Percentiles rank a stretch among this genome's conserved stretches.
These are phyloP conservation scores for Radopholus similis DNA, from an alignment of 1,140 invertebrate species.

Conservation along the genomic window DNA sequence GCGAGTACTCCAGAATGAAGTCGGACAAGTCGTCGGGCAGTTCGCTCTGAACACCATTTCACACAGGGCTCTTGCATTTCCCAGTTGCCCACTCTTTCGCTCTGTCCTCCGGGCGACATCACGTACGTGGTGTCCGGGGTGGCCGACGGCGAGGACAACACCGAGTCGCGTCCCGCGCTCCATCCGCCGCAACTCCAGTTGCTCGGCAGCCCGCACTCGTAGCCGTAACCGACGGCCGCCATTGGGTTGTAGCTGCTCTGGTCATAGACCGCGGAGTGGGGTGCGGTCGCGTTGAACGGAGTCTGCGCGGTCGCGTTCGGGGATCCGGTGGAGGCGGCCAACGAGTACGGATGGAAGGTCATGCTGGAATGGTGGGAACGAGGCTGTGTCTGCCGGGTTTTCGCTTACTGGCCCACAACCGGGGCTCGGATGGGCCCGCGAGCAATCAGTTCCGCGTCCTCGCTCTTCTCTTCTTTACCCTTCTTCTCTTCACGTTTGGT, in stretches of 20 bases:
- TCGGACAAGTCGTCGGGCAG: constrained; percentile 57
- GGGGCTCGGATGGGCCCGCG: constrained; percentile 52
- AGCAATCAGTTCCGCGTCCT: constrained; percentile 38
- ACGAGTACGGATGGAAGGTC: neutral
- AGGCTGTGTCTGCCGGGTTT: constrained; percentile 4
- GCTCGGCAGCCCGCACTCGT: constrained; percentile 31
- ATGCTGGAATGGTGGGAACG: neutral
- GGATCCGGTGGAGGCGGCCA: constrained; percentile 21
- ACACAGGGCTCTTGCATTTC: neutral
- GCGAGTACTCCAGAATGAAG: constrained; percentile 60
- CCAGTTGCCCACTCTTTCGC: constrained; percentile 8
- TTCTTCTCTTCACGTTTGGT: constrained; percentile 7
- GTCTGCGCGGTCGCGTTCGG: neutral
- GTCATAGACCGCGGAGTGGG: constrained; percentile 31
- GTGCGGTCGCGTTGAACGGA: constrained; percentile 21
- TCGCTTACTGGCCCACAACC: neutral
- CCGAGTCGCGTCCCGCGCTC: constrained; percentile 18
- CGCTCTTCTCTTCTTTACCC: constrained; percentile 15
- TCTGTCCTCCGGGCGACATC: constrained; percentile 1
- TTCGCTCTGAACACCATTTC: constrained; percentile 31
- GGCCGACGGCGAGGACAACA: constrained; percentile 38
- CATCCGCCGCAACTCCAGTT: constrained; percentile 17
- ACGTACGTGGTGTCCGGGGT: constrained; percentile 40
- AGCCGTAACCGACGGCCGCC: constrained; percentile 19
- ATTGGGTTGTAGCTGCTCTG: constrained; percentile 16